Evolutionary conservation across 2,888 invertebrate species (phyloP), one percentile per base, ranked within the genome.

Genomic region (Steinernema carpocapsae): DNA sequence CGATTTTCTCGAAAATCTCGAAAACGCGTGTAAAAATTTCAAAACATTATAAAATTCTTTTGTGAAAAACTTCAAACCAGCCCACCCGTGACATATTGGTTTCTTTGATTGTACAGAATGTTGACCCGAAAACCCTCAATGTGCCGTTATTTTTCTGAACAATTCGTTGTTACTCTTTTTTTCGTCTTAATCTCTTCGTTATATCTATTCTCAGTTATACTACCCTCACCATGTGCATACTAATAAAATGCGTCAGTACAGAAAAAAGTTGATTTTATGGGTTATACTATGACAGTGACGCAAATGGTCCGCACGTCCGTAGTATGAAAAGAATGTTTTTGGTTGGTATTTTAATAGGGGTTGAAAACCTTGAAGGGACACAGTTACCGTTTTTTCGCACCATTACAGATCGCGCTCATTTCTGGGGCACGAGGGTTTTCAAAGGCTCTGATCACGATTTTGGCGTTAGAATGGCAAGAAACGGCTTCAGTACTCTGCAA

Each of bases 1-100:
- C 14, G 26, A 26, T 19, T 24, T 24, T 24, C 3, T 56, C 56
- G 6, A 26, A 51, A 56, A 56, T 24, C 26, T 26, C 26, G 24
- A 56, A 10, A 56, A 12, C 43, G 43, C 56, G 56, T 56, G 56
- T 56, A 56, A 56, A 56, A n/a, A n/a, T n/a, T n/a, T n/a, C n/a
- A n/a, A n/a, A n/a, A n/a, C n/a, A n/a, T 19, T 10, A 48, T 6
- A 48, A 48, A 48, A 48, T 17, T n/a, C n/a, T 48, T 48, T 17
- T 48, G n/a, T 43, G 14, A 43, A 43, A 14, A 43, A 43, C 14
- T 56, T 56, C 26, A 6, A 56, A 24, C 56, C 22, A 56, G 56
- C 56, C 56, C 56, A 56, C 56, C 56, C 56, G 56, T 56, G 56
- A 56, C 56, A 56, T 56, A 56, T 24, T 56, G 24, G 56, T 56